Evolutionary conservation across 2,888 invertebrate genomes (phyloP).

Genomic region (Marronus borbonicus): DNA sequence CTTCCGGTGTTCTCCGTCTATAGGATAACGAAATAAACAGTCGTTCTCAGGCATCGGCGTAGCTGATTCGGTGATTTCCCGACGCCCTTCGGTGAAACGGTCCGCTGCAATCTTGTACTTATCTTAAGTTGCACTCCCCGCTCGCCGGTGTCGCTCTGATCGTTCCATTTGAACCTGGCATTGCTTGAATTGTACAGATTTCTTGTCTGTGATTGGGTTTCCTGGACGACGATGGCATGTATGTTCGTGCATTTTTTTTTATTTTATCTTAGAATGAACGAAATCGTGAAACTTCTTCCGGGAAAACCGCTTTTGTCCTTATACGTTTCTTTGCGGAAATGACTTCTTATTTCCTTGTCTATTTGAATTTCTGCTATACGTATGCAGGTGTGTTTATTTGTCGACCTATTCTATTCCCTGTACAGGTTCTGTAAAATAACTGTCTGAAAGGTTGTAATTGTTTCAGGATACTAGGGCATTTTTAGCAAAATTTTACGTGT

Average conservation of each 20-base stretch:
- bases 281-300: slow-evolving; percentile 36
- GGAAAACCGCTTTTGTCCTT: slow-evolving; percentile 16
- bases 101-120: slow-evolving; percentile 58
- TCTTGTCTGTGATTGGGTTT: slow-evolving; percentile 63
- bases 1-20: slow-evolving; percentile 28
- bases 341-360: slow-evolving; percentile 6
- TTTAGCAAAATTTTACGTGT: too few relatives aligned
- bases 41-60: slow-evolving; percentile 53
- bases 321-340: background rate
- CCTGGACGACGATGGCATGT: slow-evolving; percentile 2
- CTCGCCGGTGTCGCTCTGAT: slow-evolving; percentile 57
- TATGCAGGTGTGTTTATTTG: background rate
- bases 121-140: slow-evolving; percentile 60
- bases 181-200: slow-evolving; percentile 64
- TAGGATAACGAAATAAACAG: slow-evolving; percentile 46
- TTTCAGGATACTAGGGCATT: too few relatives aligned
- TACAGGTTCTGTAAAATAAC: too few relatives aligned
- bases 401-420: too few relatives aligned
- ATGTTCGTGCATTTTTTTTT: slow-evolving; percentile 2
- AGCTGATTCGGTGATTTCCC: slow-evolving; percentile 43
- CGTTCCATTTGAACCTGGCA: slow-evolving; percentile 59
- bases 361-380: background rate
- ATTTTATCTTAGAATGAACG: background rate
- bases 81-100: slow-evolving; percentile 54
- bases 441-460: too few relatives aligned